Percentiles rank a stretch among this genome's conserved stretches.
phyloP scores from a whole-genome alignment of 2,888 invertebrate genomes.

The Sepioteuthis lessoniana region DNA sequence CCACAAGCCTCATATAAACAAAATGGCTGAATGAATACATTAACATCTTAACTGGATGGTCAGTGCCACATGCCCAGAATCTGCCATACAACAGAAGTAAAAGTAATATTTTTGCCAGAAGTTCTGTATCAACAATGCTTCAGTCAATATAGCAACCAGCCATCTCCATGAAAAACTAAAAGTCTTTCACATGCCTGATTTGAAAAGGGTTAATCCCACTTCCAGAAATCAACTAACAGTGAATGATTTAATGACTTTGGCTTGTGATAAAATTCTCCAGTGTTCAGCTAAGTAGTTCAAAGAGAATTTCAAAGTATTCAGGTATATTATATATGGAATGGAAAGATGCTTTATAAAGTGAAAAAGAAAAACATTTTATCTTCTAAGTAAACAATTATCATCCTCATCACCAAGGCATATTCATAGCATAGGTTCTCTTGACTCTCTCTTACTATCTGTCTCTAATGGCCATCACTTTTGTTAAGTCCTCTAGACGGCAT shows the following conservation, averaged over 20 bases:
- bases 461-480: too few relatives aligned
- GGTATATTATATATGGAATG: too few relatives aligned
- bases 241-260: neutral
- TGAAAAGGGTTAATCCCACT: neutral
- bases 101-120: neutral
- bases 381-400: too few relatives aligned
- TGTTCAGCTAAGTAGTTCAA: neutral
- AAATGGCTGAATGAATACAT: neutral
- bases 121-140: conserved; percentile 33
- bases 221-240: neutral
- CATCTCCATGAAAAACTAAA: neutral
- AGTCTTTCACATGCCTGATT: neutral
- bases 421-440: too few relatives aligned
- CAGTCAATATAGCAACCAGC: neutral
- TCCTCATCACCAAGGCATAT: too few relatives aligned
- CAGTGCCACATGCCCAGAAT: neutral
- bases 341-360: too few relatives aligned
- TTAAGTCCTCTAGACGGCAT: too few relatives aligned
- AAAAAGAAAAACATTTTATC: too few relatives aligned
- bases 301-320: too few relatives aligned
- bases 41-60: neutral
- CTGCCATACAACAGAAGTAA: neutral
- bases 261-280: neutral
- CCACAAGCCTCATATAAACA: neutral
- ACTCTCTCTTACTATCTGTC: too few relatives aligned